phyloP scores from a whole-genome alignment of 1,140 invertebrate species.

The Dufourea novaeangliae region DNA sequence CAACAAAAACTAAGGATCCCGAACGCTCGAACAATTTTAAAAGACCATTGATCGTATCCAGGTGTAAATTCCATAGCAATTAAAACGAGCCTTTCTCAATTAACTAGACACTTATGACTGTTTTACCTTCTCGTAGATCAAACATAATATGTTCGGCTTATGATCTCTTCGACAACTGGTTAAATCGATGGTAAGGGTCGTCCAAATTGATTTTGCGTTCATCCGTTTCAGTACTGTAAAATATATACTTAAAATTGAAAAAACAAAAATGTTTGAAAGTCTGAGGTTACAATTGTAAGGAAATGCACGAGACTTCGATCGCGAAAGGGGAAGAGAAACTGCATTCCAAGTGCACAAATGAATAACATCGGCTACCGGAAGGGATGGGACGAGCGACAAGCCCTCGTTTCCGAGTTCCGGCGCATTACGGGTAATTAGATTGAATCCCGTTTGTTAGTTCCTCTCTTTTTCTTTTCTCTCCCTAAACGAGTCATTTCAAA shows the following conservation, averaged over 20 bases:
- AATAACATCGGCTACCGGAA: constrained; percentile 66
- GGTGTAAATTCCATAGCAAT: neutral
- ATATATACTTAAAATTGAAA: neutral
- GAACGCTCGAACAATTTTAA: neutral
- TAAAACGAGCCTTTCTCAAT: neutral
- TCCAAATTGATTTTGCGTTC: neutral
- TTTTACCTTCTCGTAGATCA: neutral
- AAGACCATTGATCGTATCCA: neutral
- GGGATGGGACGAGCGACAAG: constrained; percentile 64
- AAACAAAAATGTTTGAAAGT: neutral
- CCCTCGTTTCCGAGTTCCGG: constrained; percentile 72
- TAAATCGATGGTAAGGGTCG: neutral
- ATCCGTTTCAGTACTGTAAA: neutral
- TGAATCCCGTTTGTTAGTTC: constrained; percentile 66
- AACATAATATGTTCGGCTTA: neutral
- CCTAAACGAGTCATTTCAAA: constrained; percentile 24
- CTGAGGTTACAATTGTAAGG: neutral
- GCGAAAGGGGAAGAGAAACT: constrained; percentile 29
- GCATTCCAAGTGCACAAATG: constrained; percentile 68
- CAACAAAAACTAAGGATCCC: neutral
- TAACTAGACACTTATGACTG: neutral
- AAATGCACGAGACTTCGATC: neutral
- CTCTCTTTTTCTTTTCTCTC: constrained; percentile 8
- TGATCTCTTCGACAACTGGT: neutral
- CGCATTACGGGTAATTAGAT: constrained; percentile 77